Base-by-base conservation (phyloP, 2,113 vertebrate genomes). In the Grammomys surdaster region DNA sequence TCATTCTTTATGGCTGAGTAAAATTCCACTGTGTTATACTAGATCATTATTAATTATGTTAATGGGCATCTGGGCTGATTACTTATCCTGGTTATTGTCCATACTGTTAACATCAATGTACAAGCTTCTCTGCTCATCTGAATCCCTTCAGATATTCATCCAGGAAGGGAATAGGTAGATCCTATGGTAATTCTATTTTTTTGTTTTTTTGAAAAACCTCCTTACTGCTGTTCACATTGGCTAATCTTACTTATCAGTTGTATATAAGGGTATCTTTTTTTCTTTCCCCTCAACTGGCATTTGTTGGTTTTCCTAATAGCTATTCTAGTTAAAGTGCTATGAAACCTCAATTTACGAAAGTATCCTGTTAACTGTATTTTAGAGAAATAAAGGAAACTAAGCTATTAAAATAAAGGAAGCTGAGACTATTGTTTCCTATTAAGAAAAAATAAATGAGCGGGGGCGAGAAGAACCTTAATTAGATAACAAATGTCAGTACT, bases 361-460 rank as follows among this genome's bases (percentile, higher is more conserved):
- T 26, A 88, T 70, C 31, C 20, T 87, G 3, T 89, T 80, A 90
- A 85, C 58, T 17, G 24, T 95, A 73, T 58, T 93, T 84, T 56
- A 92, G 51, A 89, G 94, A 93, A 36, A 69, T 69, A 69, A 69
- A 69, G 67, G 31, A 69, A 69, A 72, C 70, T n/a, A 82, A 81
- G 46, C 6, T 67, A 28, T 82, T 95, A 85, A 82, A 75, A 75
- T 26, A 78, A 87, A 95, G 7, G 10, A 82, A 88, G 43, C 14
- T 58, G 80, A 86, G 36, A 75, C 54, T 77, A 91, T 5, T 36
- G 13, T 13, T 94, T 86, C 67, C n/a, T 75, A 40, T 22, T 51
- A 88, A 75, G 33, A 87, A 91, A 75, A 91, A 93, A 81, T 17
- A 69, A 16, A 70, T 40, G 22, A 56, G 36, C 58, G 22, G 73